A percentile compares a stretch with the other conserved stretches of the same genome.
Evolutionary conservation across 1,140 invertebrate genomes (phyloP).

Genomic region (Calycopis cecrops): DNA sequence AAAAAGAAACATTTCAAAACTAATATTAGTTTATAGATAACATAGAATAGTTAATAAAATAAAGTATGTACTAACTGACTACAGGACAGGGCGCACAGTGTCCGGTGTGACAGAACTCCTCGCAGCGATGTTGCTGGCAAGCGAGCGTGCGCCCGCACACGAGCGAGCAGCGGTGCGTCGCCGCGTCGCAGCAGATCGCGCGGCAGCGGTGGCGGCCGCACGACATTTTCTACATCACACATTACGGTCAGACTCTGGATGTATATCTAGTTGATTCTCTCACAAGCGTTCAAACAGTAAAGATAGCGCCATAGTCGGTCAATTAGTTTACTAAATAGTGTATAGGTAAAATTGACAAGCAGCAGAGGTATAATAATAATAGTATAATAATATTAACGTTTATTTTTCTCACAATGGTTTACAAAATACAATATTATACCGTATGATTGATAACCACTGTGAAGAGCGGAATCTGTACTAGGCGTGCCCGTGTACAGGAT

Average conservation of each 20-base stretch:
- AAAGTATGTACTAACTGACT: constrained; percentile 78
- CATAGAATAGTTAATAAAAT: no score
- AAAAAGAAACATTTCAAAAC: no score
- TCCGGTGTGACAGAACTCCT: constrained; percentile 91
- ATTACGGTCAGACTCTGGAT: neutral
- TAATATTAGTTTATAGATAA: no score
- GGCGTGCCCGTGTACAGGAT: no score
- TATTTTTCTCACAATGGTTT: no score
- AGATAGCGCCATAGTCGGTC: neutral
- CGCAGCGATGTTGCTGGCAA: constrained; percentile 93
- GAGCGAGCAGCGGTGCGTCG: constrained; percentile 87
- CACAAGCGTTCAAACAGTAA: neutral
- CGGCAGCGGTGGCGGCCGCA: constrained; percentile 95
- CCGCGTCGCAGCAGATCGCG: constrained; percentile 89
- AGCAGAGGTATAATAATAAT: no score
- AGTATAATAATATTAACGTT: no score
- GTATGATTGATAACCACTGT: no score
- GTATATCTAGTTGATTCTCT: no score
- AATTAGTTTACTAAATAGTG: neutral
- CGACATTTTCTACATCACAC: constrained; percentile 78
- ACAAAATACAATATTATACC: no score
- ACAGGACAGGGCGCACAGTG: constrained; percentile 89
- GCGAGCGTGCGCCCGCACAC: constrained; percentile 87
- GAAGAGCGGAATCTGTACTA: no score
- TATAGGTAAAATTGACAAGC: no score